Evolutionary conservation across 2,797 vertebrate species (phyloP).

Genomic region (Anabas testudineus): DNA sequence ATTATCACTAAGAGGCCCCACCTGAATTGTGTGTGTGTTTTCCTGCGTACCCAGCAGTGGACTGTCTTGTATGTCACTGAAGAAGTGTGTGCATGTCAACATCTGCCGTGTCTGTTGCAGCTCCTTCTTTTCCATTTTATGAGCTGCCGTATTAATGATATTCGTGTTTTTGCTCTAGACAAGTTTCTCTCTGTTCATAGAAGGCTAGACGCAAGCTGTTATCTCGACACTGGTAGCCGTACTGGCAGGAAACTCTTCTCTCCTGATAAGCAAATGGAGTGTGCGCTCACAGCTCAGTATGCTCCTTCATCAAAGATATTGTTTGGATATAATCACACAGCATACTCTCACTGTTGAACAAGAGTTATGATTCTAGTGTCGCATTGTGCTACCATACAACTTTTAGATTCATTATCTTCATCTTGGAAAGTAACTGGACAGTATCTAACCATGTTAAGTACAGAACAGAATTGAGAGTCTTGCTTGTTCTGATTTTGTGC

Average conservation of each 20-base stretch:
- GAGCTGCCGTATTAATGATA: background rate
- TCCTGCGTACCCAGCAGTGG: background rate
- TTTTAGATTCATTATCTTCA: conserved; percentile 2
- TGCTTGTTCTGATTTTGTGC: background rate
- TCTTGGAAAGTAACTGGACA: background rate
- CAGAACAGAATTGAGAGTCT: background rate
- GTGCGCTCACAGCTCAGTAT: conserved; percentile 26
- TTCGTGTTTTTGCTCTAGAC: background rate
- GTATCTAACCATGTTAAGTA: background rate
- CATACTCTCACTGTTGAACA: conserved; percentile 9
- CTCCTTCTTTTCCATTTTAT: background rate
- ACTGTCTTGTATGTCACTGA: conserved; percentile 20
- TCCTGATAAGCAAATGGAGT: conserved; percentile 50
- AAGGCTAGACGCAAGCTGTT: background rate
- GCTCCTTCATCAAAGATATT: conserved; percentile 23
- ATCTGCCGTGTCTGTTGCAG: conserved; percentile 27
- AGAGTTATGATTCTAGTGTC: conserved; percentile 3
- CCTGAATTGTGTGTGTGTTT: conserved; percentile 32
- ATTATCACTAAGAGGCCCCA: conserved; percentile 58
- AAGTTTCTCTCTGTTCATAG: background rate
- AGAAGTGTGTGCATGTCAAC: background rate
- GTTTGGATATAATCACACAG: conserved; percentile 14
- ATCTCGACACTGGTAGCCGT: conserved; percentile 36
- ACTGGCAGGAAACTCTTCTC: conserved; percentile 30
- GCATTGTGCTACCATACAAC: background rate